Evolutionary conservation across 2,797 vertebrate species (phyloP), one percentile per base, ranked within the genome.

Genomic region (Bradypodion pumilum): DNA sequence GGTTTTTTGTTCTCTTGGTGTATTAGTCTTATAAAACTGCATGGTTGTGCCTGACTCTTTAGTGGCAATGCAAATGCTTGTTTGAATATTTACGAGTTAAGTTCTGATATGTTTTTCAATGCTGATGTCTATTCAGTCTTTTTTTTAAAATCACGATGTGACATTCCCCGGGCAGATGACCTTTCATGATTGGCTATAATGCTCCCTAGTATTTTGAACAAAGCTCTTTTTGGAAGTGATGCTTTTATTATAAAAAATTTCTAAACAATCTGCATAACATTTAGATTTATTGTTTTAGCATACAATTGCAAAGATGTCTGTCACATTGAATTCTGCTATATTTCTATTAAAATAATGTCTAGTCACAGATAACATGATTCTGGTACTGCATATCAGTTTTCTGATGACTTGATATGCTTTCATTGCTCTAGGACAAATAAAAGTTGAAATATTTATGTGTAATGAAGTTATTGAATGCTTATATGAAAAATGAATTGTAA

Each of bases 191-290:
- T 37, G 84, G 65, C 13, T n/a, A 65, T 65, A 56, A 56, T 7
- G 37, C 21, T 70, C n/a, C 0, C 37, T 40, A 86, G 56, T 90
- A 29, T 89, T 88, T 82, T 78, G 84, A 90, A 62, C 66, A 87
- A 42, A 63, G 73, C 75, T 16, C 63, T 72, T n/a, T 32, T 70
- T 13, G 77, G 78, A 83, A 90, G 87, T 81, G 19, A 91, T 88
- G 66, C 77, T 90, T 68, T 88, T 88, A 85, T 70, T 77, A 66
- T 87, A 83, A 80, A 76, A 66, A 88, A 86, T 86, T 49, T 56
- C 37, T 0, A 52, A 84, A 59, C 63, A 63, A 84, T 2, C 80
- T 88, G 70, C 59, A 2, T 90, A 85, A 4, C 8, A 23, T 35
- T 85, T 46, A 44, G 13, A 12, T 9, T 77, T 56, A 56, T 63